A percentile compares a stretch with the other conserved stretches of the same genome.
Evolutionary conservation across 2,888 invertebrate genomes (phyloP).

Genomic region (Coenonympha glycerion): DNA sequence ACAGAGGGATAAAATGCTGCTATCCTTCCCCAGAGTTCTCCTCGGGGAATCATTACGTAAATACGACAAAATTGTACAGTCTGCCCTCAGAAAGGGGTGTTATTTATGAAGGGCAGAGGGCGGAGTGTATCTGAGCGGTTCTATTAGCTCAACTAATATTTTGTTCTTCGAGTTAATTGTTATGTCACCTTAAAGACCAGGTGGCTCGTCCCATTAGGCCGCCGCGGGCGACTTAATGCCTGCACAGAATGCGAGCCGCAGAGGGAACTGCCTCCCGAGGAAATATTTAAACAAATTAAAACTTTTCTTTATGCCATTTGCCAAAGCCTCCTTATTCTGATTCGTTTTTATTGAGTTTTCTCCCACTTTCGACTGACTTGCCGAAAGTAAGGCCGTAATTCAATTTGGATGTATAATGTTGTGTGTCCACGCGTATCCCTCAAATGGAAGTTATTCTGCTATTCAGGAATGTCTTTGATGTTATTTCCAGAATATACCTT

Average conservation of each 20-base stretch:
- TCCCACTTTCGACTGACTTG: constrained; percentile 38
- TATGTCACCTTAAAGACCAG: constrained; percentile 72
- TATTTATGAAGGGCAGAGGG: constrained; percentile 66
- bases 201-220: constrained; percentile 69
- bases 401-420: constrained; percentile 31
- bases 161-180: constrained; percentile 73
- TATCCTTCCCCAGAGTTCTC: constrained; percentile 48
- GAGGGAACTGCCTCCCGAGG: constrained; percentile 50
- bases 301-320: constrained; percentile 63
- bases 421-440: constrained; percentile 26
- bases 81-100: constrained; percentile 59
- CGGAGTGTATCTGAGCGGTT: constrained; percentile 65
- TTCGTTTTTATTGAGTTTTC: constrained; percentile 55
- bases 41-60: constrained; percentile 64
- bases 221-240: constrained; percentile 58
- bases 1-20: constrained; percentile 49
- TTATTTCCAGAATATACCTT: constrained; percentile 3
- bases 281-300: constrained; percentile 75
- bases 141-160: constrained; percentile 73
- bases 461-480: constrained; percentile 2
- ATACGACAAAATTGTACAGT: constrained; percentile 65
- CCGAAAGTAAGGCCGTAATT: constrained; percentile 33
- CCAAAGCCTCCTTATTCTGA: constrained; percentile 53
- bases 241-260: constrained; percentile 59
- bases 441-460: constrained; percentile 11